Evolutionary conservation across 1,140 invertebrate species (phyloP).

Genomic region (Nilaparvata lugens): DNA sequence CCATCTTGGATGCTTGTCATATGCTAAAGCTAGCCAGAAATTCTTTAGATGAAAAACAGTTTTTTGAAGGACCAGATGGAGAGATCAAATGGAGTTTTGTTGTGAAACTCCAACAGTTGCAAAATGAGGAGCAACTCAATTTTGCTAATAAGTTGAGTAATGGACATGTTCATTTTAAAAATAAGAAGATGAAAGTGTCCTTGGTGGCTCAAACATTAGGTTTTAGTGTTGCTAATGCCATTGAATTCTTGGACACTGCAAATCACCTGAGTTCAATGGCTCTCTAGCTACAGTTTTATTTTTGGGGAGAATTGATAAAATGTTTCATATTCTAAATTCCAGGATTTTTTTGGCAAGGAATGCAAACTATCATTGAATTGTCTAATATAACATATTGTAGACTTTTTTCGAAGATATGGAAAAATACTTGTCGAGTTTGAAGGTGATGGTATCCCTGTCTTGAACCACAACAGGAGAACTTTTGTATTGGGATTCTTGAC

Average conservation of each 20-base stretch:
- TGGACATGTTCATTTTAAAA: not conserved
- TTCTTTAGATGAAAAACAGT: not conserved
- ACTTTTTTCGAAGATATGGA: not conserved
- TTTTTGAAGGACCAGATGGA: not conserved
- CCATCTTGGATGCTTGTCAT: too few species aligned
- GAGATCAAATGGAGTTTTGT: not conserved
- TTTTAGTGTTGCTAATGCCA: not conserved
- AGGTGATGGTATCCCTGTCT: not conserved
- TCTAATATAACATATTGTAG: not conserved
- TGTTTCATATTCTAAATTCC: not conserved
- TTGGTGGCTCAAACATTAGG: not conserved
- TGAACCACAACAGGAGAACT: not conserved
- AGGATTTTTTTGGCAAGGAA: too few species aligned
- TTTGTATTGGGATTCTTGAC: slow-evolving; percentile 23
- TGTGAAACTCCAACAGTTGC: not conserved
- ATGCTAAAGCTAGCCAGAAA: too few species aligned
- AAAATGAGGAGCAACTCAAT: not conserved
- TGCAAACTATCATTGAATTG: too few species aligned
- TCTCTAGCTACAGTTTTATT: not conserved
- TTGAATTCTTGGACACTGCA: not conserved
- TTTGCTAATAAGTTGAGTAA: not conserved
- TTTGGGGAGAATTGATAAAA: not conserved
- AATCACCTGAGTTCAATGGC: not conserved
- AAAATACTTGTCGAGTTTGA: not conserved
- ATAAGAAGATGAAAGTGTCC: not conserved